These are phyloP conservation scores for Tetramorium parvispinum DNA, from an alignment of 1,140 invertebrate genomes.

Conservation along the genomic window DNA sequence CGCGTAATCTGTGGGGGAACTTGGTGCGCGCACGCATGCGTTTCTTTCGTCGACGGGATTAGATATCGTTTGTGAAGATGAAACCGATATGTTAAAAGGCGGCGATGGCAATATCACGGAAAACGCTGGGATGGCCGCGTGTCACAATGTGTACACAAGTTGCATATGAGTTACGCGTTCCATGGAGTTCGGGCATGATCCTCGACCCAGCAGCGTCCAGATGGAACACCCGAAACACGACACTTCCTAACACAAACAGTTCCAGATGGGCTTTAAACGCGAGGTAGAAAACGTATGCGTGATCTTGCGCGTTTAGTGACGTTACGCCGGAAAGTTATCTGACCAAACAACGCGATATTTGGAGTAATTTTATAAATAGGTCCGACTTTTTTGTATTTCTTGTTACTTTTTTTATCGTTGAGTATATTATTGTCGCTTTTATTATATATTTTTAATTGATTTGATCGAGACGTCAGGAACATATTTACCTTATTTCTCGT, in stretches of 20 bases:
- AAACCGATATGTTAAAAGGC: slow-evolving; percentile 58
- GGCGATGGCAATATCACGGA: slow-evolving; percentile 44
- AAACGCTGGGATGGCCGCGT: slow-evolving; percentile 36
- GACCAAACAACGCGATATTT: slow-evolving; percentile 32
- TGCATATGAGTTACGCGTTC: slow-evolving; percentile 66
- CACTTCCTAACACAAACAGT: slow-evolving; percentile 69
- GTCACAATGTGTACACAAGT: slow-evolving; percentile 63
- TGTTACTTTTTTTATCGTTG: neutral
- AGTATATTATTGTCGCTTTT: neutral
- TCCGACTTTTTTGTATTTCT: neutral
- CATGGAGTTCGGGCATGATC: slow-evolving; percentile 57
- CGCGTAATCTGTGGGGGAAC: neutral
- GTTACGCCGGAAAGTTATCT: slow-evolving; percentile 47
- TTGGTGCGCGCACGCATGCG: neutral
- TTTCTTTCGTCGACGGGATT: slow-evolving; percentile 5
- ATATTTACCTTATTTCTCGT: neutral
- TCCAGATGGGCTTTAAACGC: slow-evolving; percentile 60
- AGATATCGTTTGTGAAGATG: neutral
- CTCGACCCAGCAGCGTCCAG: slow-evolving; percentile 58
- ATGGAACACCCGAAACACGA: slow-evolving; percentile 65
- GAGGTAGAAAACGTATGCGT: slow-evolving; percentile 51
- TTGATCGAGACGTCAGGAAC: neutral
- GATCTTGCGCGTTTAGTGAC: slow-evolving; percentile 45
- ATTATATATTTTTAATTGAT: neutral
- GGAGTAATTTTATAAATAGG: slow-evolving; percentile 49